Evolutionary conservation across 2,888 invertebrate genomes (phyloP), one percentile per base, ranked within the genome.

Genomic region (Chrysotoxum bicinctum): DNA sequence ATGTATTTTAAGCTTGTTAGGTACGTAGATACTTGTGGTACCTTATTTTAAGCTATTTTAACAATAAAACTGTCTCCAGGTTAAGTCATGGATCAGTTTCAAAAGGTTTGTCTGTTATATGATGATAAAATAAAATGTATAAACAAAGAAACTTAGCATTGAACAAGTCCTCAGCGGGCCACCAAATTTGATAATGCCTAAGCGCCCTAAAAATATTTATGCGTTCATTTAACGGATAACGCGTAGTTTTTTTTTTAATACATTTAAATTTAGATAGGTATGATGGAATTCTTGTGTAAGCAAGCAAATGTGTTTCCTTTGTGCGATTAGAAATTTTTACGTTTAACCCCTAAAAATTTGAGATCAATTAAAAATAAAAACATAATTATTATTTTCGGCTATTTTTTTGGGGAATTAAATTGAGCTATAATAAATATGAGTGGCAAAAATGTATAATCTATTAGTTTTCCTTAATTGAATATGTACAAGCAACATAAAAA

Each of bases 1-100:
- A 68, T 64, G 60, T 66, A 60, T 56, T 43, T 68, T 58, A 40
- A 74, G 69, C 60, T 45, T 74, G 68, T 64, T 60, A 60, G 12
- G 32, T 64, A 48, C 10, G 12, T 32, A 21, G 35, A 48, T 21
- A 64, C 14, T 5, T 45, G 16, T 45, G 64, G 64, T 64, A 32
- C 10, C 16, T 23, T 10, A 40, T 45, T 45, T 66, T 12, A 23
- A 50, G n/a, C 21, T 66, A 50, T 66, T 66, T 50, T n/a, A 66
- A 66, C 35, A 50, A 50, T 14, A 7, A 43, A 21, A 26, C 43
- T 62, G 62, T 50, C 12, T 50, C 9, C n/a, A 35, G n/a, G 16
- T 50, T 10, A 50, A 66, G 48, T 35, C 32, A 32, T 35, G 35
- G 32, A 66, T 66, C 5, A 19, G n/a, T 35, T 35, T 50, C 16